A percentile compares a stretch with the other conserved stretches of the same genome.
These are phyloP conservation scores for Betta splendens DNA, from an alignment of 2,797 vertebrate genomes.

Conservation along the genomic window DNA sequence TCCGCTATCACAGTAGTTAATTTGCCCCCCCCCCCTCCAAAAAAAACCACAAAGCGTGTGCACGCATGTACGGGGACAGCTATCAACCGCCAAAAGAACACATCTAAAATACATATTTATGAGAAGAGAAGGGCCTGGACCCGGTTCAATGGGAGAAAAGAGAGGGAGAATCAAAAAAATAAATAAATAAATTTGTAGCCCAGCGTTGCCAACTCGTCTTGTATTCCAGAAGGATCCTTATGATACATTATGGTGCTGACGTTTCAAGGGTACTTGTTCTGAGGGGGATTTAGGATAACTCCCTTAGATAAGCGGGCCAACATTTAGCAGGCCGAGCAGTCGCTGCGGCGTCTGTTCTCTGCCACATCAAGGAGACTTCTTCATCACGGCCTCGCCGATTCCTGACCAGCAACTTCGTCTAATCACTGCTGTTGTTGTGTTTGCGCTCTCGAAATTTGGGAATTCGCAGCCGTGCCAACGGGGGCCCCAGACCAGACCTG, in stretches of 20 bases:
- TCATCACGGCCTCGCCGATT: constrained; percentile 44
- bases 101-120: constrained; percentile 72
- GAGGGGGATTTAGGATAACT: constrained; percentile 73
- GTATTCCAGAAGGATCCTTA: constrained; percentile 73
- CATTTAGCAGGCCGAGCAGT: constrained; percentile 51
- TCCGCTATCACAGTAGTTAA: constrained; percentile 61
- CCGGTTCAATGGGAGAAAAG: constrained; percentile 41
- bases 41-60: constrained; percentile 13
- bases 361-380: constrained; percentile 70
- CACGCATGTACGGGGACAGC: constrained; percentile 36
- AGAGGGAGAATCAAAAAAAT: neutral
- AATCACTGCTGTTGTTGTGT: constrained; percentile 43
- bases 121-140: constrained; percentile 62
- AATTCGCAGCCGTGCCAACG: constrained; percentile 26
- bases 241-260: constrained; percentile 73
- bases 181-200: constrained; percentile 31
- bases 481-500: constrained; percentile 51
- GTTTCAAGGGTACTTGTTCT: constrained; percentile 75
- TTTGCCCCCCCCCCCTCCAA: too few relatives aligned
- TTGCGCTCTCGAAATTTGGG: constrained; percentile 39
- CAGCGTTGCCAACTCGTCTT: constrained; percentile 66
- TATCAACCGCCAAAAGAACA: constrained; percentile 42
- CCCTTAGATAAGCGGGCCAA: constrained; percentile 72
- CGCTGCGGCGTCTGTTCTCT: constrained; percentile 44
- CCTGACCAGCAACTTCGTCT: constrained; percentile 28